Evolutionary conservation across 2,888 invertebrate genomes (phyloP), one percentile per base, ranked within the genome.

Genomic region (Dynastes maya): DNA sequence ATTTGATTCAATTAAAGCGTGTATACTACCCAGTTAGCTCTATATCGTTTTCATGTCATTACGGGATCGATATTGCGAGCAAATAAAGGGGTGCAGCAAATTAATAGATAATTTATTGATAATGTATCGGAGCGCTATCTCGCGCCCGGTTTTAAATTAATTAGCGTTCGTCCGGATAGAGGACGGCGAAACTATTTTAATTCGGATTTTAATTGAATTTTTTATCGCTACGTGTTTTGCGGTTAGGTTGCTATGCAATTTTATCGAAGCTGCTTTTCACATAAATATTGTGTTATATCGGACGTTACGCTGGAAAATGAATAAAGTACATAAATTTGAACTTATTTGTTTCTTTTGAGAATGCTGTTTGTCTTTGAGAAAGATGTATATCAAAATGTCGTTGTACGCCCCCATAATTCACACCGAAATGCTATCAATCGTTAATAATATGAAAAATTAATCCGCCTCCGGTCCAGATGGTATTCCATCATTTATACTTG

Each of bases 131-230:
- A 63, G 63, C n/a, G 32, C 63, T 11, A 61, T 29, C 29, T 1
- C 63, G 32, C 63, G 63, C n/a, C 32, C 61, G 32, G 2, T 63
- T 63, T 32, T 63, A 29, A 29, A 63, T 63, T 63, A 63, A 63
- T 63, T 63, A 63, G 32, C 32, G 63, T 63, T 13, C 5, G 2
- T 1, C 63, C 37, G 32, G 13, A 29, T 63, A 27, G 27, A 29
- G 45, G 11, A 29, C 32, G 63, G 32, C 63, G 63, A 27, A 63
- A 29, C 63, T 63, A 63, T 29, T 63, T 63, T 27, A 63, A n/a
- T 32, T 13, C 63, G 9, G 32, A 8, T 63, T 29, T 63, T 32
- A 63, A 63, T 63, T 63, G 63, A 29, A 9, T 63, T 63, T 63
- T 61, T 63, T 63, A 32, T 63, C 13, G 27, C n/a, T 63, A 6